Evolutionary conservation across 2,797 vertebrate species (phyloP).

Genomic region (Pangasius macronema): DNA sequence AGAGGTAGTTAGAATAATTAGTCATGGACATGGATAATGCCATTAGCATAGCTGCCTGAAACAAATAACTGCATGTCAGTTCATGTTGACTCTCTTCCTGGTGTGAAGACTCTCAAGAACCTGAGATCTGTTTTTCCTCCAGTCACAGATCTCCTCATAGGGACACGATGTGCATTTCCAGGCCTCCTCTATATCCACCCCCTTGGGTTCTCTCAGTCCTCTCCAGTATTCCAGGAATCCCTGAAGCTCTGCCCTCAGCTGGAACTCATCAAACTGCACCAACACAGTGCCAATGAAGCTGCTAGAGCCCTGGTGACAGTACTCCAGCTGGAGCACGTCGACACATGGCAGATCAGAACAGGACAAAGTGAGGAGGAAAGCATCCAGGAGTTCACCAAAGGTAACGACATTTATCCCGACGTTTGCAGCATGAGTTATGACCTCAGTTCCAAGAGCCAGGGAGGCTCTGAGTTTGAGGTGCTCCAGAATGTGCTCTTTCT

Average conservation of each 20-base stretch:
- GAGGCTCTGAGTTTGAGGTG: constrained; percentile 65
- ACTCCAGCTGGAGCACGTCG: constrained; percentile 72
- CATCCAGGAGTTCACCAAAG: constrained; percentile 71
- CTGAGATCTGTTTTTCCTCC: constrained; percentile 59
- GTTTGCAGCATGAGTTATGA: constrained; percentile 62
- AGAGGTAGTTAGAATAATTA: neutral
- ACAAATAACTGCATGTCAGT: constrained; percentile 15
- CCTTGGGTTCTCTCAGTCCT: constrained; percentile 71
- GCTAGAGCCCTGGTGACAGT: constrained; percentile 69
- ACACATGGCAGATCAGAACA: constrained; percentile 69
- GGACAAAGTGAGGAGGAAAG: constrained; percentile 66
- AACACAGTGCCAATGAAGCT: constrained; percentile 62
- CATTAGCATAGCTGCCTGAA: neutral
- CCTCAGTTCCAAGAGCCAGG: constrained; percentile 61
- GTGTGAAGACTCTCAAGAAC: constrained; percentile 32
- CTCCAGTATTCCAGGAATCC: constrained; percentile 72
- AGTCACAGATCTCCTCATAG: constrained; percentile 70
- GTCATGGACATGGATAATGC: neutral
- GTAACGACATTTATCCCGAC: constrained; percentile 61
- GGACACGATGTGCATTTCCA: constrained; percentile 75
- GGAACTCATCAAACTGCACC: constrained; percentile 65
- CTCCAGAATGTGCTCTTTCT: constrained; percentile 59
- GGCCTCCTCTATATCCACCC: constrained; percentile 76
- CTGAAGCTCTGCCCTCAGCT: constrained; percentile 60
- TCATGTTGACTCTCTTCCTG: constrained; percentile 28